These are phyloP conservation scores for Callimorpha dominula DNA, from an alignment of 2,888 invertebrate genomes.

Conservation along the genomic window DNA sequence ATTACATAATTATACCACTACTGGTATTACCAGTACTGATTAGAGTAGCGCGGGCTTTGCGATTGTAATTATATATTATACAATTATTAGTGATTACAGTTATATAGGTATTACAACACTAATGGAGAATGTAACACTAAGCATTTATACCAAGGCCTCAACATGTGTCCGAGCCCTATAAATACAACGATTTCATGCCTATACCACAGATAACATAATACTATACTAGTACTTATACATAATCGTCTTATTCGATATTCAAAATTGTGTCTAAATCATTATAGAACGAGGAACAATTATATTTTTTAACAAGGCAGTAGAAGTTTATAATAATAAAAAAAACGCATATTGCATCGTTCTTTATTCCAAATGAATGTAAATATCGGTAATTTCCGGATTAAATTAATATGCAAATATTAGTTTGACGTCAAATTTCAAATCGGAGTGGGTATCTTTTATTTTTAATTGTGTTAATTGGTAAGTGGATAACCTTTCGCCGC, in stretches of 20 bases:
- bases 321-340: neutral
- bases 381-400: slow-evolving; percentile 14
- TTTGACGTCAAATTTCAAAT: slow-evolving; percentile 58
- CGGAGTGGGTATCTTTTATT: slow-evolving; percentile 48
- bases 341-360: neutral
- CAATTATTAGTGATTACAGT: neutral
- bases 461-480: slow-evolving; percentile 67
- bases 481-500: slow-evolving; percentile 74
- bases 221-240: too few species aligned
- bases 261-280: too few species aligned
- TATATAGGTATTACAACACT: too few species aligned
- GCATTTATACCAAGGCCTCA: neutral
- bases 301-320: neutral
- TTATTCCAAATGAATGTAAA: neutral
- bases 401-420: slow-evolving; percentile 23
- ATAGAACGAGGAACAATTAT: neutral
- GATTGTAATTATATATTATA: neutral
- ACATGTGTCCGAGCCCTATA: neutral
- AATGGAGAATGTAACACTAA: too few species aligned
- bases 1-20: neutral
- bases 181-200: neutral
- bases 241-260: neutral
- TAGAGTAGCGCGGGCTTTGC: too few species aligned
- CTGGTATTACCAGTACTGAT: neutral
- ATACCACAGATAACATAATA: neutral